A percentile compares a stretch with the other conserved stretches of the same genome.
These are phyloP conservation scores for Aphelinus atriplicis DNA, from an alignment of 1,140 invertebrate species.

Conservation along the genomic window DNA sequence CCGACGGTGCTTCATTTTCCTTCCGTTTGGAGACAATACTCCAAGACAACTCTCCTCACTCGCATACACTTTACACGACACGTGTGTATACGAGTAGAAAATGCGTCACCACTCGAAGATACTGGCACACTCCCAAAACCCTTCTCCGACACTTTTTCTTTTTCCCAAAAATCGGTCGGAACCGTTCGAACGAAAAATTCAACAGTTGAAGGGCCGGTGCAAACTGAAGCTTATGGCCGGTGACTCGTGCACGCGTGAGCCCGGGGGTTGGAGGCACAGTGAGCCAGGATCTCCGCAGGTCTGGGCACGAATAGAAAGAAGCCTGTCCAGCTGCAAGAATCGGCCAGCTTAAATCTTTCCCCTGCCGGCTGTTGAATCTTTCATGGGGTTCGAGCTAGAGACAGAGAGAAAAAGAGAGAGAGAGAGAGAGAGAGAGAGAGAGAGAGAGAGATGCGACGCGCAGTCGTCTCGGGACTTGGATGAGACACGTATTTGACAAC, in stretches of 20 bases:
- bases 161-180: not conserved
- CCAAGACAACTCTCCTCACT: too few species aligned
- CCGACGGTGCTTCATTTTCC: too few species aligned
- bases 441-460: not conserved
- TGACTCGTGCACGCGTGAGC: too few species aligned
- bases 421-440: not conserved
- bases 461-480: conserved; percentile 1
- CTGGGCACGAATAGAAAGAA: not conserved
- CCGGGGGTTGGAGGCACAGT: not conserved
- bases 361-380: conserved; percentile 5
- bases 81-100: too few species aligned
- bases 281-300: not conserved
- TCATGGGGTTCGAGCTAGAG: not conserved
- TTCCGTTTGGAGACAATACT: too few species aligned
- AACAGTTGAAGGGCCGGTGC: not conserved
- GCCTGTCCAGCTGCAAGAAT: conserved; percentile 1
- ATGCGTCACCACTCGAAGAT: too few species aligned
- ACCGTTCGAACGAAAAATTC: not conserved
- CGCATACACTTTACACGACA: too few species aligned
- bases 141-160: too few species aligned
- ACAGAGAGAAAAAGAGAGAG: too few species aligned
- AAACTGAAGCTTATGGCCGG: too few species aligned
- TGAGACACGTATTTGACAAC: conserved; percentile 1
- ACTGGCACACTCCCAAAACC: too few species aligned
- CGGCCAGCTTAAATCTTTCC: conserved; percentile 3